Evolutionary conservation across 1,140 invertebrate genomes (phyloP), one percentile per base, ranked within the genome.

Genomic region (Drosophila sturtevanti): DNA sequence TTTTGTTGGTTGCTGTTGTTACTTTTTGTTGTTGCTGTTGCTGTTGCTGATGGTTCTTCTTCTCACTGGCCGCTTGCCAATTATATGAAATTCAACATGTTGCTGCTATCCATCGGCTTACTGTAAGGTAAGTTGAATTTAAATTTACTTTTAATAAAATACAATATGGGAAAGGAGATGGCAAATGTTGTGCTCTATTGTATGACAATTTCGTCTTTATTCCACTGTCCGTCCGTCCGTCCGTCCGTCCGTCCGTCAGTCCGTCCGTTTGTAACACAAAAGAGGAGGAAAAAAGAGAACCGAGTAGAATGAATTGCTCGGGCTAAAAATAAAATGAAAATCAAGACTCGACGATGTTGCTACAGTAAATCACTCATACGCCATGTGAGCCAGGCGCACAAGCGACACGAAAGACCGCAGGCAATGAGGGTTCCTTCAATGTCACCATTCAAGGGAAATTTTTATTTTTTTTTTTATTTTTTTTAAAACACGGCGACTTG

Each of bases 11-110:
- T 44, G 9, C 14, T 9, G 7, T 11, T 11, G 4, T 35, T 11
- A 37, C 37, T 52, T 31, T 11, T 62, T 14, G n/a, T 55, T 51
- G 22, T 66, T 71, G 41, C 38, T 60, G 21, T 10, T 55, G 22
- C 18, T 55, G 35, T 11, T 68, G 48, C 51, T 60, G 37, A 7
- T 60, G 51, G 16, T 24, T 44, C 18, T 48, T 27, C 14, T 14
- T 11, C 38, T 2, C 27, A 31, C 65, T 85, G 77, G 73, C 70
- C 62, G 38, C 1, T 51, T 68, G 71, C 65, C 75, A 86, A 87
- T 87, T 81, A 86, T 38, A 65, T 58, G 44, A 61, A 21, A 62
- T 9, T 61, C 74, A 79, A 69, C 82, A 86, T 79, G 60, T 72
- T 76, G 82, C 75, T 63, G 54, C 51, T 7, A n/a, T n/a, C n/a